A percentile compares a stretch with the other conserved stretches of the same genome.
Conservation (phyloP, 2,888 invertebrate genomes). For the Prosopocoilus inquinatus region DNA sequence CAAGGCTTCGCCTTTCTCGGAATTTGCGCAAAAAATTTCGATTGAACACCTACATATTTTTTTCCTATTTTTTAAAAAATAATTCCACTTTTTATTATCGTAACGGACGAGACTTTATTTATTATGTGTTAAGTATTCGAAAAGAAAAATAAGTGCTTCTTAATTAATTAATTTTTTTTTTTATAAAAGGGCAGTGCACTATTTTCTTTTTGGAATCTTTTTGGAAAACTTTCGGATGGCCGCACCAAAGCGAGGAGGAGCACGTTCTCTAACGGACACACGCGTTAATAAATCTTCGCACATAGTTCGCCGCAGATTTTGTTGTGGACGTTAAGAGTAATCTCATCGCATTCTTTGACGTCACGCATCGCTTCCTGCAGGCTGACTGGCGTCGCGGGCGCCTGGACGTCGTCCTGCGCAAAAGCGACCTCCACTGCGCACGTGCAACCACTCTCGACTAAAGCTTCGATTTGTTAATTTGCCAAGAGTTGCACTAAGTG, state of each 20-base stretch:
- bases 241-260: too few relatives aligned
- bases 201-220: background rate
- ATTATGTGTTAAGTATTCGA: too few relatives aligned
- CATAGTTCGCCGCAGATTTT: background rate
- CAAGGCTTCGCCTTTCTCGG: background rate
- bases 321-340: background rate
- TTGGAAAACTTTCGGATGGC: too few relatives aligned
- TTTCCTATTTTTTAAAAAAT: too few relatives aligned
- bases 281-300: background rate
- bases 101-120: too few relatives aligned
- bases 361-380: constrained; percentile 39
- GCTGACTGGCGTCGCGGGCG: constrained; percentile 49
- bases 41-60: too few relatives aligned
- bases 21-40: too few relatives aligned
- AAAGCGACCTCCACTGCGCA: constrained; percentile 50
- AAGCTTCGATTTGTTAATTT: constrained; percentile 50
- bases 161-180: too few relatives aligned
- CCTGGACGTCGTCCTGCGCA: constrained; percentile 54
- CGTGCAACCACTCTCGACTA: constrained; percentile 45
- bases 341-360: constrained; percentile 20
- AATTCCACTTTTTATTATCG: too few relatives aligned
- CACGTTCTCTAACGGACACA: background rate
- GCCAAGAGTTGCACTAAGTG: constrained; percentile 26
- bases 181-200: constrained; percentile 1
- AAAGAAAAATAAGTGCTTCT: background rate